A percentile compares a stretch with the other conserved stretches of the same genome.
Conservation (phyloP, 2,797 vertebrate species). For the Semaprochilodus insignis region DNA sequence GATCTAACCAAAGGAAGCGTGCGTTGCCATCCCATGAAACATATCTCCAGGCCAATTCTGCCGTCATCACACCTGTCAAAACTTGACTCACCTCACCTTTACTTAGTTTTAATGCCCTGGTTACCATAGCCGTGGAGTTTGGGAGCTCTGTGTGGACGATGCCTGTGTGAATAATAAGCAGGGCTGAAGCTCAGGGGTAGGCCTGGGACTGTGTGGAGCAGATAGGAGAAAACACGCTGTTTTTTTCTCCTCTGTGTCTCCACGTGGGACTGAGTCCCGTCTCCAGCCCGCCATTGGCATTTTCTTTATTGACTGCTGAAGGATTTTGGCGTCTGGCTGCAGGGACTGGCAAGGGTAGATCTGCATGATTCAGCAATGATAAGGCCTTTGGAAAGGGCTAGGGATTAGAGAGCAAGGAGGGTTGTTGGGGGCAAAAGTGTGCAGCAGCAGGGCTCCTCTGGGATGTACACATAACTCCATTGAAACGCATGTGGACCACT, state of each 20-base stretch:
- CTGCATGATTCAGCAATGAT: conserved; percentile 56
- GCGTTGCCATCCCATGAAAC: conserved; percentile 22
- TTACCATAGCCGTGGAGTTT: conserved; percentile 37
- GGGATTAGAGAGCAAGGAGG: conserved; percentile 35
- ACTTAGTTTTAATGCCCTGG: conserved; percentile 18
- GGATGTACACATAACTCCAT: conserved; percentile 41
- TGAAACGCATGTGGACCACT: conserved; percentile 21
- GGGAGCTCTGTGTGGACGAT: conserved; percentile 34
- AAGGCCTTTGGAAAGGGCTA: conserved; percentile 37
- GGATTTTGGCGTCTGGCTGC: conserved; percentile 42
- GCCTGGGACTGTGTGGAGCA: conserved; percentile 38
- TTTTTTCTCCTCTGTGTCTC: conserved; percentile 19
- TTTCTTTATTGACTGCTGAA: conserved; percentile 58
- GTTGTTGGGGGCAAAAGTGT: conserved; percentile 14
- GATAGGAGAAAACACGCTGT: conserved; percentile 42
- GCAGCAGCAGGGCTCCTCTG: neutral
- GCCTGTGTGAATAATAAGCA: conserved; percentile 39
- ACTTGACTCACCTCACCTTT: conserved; percentile 31
- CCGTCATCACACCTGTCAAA: conserved; percentile 33
- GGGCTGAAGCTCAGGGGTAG: conserved; percentile 25
- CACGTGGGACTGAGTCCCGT: conserved; percentile 36
- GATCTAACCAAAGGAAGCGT: conserved; percentile 9
- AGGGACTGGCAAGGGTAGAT: conserved; percentile 46
- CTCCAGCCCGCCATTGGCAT: conserved; percentile 50
- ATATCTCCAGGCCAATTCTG: conserved; percentile 34